Evolutionary conservation across 53 echinoderm and acorn worm species (phyloP).

Genomic region (Astropecten irregularis): DNA sequence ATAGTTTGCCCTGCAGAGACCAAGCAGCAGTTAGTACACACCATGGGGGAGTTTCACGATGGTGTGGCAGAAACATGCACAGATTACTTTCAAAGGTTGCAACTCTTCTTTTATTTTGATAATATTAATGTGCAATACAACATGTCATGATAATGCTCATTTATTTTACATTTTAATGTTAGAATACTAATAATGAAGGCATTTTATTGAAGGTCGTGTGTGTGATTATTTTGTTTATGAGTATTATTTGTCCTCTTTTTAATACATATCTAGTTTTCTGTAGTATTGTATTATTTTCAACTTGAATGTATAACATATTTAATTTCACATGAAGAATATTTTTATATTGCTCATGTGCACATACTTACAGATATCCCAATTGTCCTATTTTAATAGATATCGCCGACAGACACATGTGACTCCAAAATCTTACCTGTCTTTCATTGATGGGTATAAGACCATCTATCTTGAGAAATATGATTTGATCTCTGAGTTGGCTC

Average conservation of each 20-base stretch:
- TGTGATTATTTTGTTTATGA: too few relatives aligned
- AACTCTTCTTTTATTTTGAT: background rate
- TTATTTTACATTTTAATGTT: too few relatives aligned
- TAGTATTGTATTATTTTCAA: too few relatives aligned
- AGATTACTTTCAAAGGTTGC: conserved; percentile 96
- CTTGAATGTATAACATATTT: too few relatives aligned
- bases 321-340: too few relatives aligned
- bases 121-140: background rate
- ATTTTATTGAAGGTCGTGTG: too few relatives aligned
- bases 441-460: conserved; percentile 95
- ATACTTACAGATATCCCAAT: too few relatives aligned
- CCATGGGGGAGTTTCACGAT: conserved; percentile 98
- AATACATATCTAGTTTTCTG: too few relatives aligned
- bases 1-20: conserved; percentile 89
- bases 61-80: conserved; percentile 91
- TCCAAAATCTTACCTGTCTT: conserved; percentile 98
- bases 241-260: too few relatives aligned
- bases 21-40: conserved; percentile 89
- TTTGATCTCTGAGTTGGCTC: conserved; percentile 83
- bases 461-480: conserved; percentile 91
- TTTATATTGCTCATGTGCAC: too few relatives aligned
- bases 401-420: conserved; percentile 99
- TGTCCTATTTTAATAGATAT: conserved; percentile 72
- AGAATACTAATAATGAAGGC: too few relatives aligned
- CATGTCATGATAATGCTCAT: too few relatives aligned